Conservation (phyloP, 1,140 invertebrate species). For the Heliconius hermathena region DNA sequence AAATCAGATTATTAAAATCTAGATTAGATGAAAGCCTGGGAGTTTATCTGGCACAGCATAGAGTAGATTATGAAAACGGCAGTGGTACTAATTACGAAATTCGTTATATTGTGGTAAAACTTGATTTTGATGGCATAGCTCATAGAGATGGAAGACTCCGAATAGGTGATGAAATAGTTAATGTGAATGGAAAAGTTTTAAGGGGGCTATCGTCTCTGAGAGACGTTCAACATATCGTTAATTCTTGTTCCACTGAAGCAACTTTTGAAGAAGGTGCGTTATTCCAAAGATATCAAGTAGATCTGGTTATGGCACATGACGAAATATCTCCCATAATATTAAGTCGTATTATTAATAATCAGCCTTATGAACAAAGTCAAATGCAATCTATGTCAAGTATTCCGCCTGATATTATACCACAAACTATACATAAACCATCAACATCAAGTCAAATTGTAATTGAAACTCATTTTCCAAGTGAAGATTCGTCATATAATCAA, state of each 20-base stretch:
- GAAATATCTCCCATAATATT: conserved; percentile 77
- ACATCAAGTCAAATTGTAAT: conserved; percentile 69
- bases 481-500: conserved; percentile 53
- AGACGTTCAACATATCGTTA: conserved; percentile 83
- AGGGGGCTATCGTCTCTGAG: conserved; percentile 87
- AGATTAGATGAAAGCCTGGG: conserved; percentile 86
- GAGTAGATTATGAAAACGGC: conserved; percentile 75
- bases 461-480: conserved; percentile 73
- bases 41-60: conserved; percentile 86
- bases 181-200: conserved; percentile 91
- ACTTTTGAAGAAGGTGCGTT: conserved; percentile 65
- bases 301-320: conserved; percentile 84
- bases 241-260: conserved; percentile 79
- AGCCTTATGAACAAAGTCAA: conserved; percentile 54
- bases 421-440: conserved; percentile 70
- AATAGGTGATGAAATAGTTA: conserved; percentile 92
- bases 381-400: conserved; percentile 55
- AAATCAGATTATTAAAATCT: conserved; percentile 83
- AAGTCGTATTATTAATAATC: conserved; percentile 70
- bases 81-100: conserved; percentile 83
- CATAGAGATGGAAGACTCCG: conserved; percentile 91
- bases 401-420: conserved; percentile 74
- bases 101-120: conserved; percentile 91
- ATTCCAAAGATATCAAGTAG: conserved; percentile 83
- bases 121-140: conserved; percentile 90